These are phyloP conservation scores for Semotilus atromaculatus DNA, from an alignment of 2,797 vertebrate genomes.

Conservation along the genomic window DNA sequence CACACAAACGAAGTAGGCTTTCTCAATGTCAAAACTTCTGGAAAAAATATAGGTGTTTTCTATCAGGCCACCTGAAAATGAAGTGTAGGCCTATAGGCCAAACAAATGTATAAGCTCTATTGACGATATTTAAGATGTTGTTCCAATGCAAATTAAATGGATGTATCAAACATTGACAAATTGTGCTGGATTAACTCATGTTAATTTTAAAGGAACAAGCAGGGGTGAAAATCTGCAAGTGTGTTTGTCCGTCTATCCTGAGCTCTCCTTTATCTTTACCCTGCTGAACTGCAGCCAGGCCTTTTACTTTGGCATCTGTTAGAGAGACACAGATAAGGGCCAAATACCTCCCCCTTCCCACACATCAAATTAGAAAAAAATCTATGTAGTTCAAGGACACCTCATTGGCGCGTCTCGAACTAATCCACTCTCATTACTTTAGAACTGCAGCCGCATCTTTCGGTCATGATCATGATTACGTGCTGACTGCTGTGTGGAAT, in stretches of 20 bases:
- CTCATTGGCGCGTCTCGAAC: constrained; percentile 6
- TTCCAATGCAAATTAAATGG: no score
- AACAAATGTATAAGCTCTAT: neutral
- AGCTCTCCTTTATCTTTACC: constrained; percentile 20
- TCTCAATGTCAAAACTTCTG: neutral
- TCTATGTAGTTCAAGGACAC: neutral
- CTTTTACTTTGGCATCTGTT: constrained; percentile 35
- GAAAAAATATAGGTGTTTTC: neutral
- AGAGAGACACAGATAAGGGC: constrained; percentile 15
- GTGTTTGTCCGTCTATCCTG: constrained; percentile 5
- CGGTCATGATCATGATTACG: neutral
- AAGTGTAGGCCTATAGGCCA: neutral
- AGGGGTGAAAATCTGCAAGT: neutral
- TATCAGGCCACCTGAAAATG: neutral
- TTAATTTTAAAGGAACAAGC: neutral
- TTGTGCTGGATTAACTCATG: neutral
- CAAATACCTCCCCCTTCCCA: constrained; percentile 23
- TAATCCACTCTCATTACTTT: constrained; percentile 36
- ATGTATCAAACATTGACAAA: no score
- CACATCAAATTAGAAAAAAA: constrained; percentile 16
- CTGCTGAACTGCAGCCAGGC: constrained; percentile 33
- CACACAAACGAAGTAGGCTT: neutral
- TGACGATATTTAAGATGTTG: no score
- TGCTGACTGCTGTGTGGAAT: neutral
- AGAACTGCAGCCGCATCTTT: neutral